Conservation (phyloP, 2,113 vertebrate genomes). For the Piaya cayana region DNA sequence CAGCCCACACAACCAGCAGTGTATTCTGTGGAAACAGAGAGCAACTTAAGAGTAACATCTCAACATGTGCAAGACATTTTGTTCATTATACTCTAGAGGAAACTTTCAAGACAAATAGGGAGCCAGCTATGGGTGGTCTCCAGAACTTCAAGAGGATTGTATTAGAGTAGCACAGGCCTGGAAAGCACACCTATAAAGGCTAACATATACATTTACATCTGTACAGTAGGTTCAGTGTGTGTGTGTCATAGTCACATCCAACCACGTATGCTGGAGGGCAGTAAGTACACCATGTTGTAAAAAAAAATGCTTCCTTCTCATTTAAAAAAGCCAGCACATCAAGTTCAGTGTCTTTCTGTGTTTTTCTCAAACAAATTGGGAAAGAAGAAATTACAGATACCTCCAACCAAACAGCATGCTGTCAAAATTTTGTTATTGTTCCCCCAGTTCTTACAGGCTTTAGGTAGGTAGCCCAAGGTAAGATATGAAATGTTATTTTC, state of each 20-base stretch:
- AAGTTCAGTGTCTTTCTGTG: background rate
- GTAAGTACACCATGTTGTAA: background rate
- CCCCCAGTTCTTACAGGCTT: background rate
- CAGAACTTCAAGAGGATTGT: conserved; percentile 47
- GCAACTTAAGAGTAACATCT: conserved; percentile 16
- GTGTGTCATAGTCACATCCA: background rate
- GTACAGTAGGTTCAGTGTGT: background rate
- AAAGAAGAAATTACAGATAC: background rate
- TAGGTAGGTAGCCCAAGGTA: background rate
- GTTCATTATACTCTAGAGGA: conserved; percentile 36
- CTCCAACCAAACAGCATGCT: background rate
- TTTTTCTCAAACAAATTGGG: background rate
- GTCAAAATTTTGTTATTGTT: background rate
- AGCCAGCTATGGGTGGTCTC: conserved; percentile 67
- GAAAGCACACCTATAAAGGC: conserved; percentile 27
- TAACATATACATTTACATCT: conserved; percentile 26
- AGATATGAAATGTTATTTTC: background rate
- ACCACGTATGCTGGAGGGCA: background rate
- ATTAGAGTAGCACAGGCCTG: conserved; percentile 34
- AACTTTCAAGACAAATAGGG: conserved; percentile 47
- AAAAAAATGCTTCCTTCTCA: background rate
- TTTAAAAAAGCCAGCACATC: background rate
- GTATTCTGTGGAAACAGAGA: conserved; percentile 7
- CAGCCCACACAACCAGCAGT: conserved; percentile 7
- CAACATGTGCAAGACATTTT: conserved; percentile 68